These are phyloP conservation scores for Hydrotaea diabolus DNA, from an alignment of 2,888 invertebrate species.

Conservation along the genomic window DNA sequence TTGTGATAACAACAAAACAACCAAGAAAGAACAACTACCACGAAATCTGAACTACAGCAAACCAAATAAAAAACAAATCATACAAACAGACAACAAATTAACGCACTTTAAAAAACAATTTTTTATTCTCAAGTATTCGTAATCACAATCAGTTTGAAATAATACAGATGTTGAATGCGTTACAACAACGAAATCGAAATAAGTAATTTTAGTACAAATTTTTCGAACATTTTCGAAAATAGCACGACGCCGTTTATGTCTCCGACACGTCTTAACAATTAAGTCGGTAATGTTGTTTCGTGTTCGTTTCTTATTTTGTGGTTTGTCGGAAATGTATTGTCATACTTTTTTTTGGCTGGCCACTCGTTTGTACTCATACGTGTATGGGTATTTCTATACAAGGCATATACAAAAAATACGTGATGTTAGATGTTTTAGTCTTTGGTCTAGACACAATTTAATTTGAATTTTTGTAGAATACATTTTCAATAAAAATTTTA, in stretches of 20 bases:
- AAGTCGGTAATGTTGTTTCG: slow-evolving; percentile 15
- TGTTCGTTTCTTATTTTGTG: background rate
- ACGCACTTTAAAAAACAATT: slow-evolving; percentile 29
- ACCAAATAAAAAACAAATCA: too few species aligned
- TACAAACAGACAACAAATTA: slow-evolving; percentile 50
- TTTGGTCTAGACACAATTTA: too few species aligned
- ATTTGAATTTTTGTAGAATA: too few species aligned
- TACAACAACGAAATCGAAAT: background rate
- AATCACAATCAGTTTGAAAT: background rate
- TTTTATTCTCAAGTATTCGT: background rate
- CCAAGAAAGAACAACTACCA: slow-evolving; percentile 27
- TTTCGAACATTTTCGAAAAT: background rate
- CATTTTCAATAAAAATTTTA: too few species aligned
- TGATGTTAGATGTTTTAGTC: background rate
- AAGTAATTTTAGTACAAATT: background rate
- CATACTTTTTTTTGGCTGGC: background rate
- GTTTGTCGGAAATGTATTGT: background rate
- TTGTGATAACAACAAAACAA: slow-evolving; percentile 30
- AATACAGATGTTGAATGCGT: slow-evolving; percentile 32
- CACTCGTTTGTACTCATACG: background rate
- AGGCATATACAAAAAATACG: background rate
- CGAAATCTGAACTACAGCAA: background rate
- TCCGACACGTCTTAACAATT: slow-evolving; percentile 51
- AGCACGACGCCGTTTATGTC: background rate
- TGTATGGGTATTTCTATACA: slow-evolving; percentile 21